A percentile compares a stretch with the other conserved stretches of the same genome.
phyloP scores from a whole-genome alignment of 2,888 invertebrate species.

The Trissolcus brochymenae region DNA sequence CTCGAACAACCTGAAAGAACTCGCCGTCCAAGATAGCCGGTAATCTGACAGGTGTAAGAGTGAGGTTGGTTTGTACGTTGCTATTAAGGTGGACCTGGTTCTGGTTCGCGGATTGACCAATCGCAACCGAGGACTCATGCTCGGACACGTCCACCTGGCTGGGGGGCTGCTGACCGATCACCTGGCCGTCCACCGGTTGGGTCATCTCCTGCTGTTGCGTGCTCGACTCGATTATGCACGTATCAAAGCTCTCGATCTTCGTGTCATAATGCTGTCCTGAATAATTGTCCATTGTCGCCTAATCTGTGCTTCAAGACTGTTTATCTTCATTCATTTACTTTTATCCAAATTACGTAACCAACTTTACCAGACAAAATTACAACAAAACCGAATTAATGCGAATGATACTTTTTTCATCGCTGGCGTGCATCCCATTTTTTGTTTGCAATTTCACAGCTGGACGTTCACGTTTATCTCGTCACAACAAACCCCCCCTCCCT shows the following conservation, averaged over 20 bases:
- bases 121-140: slow-evolving; percentile 58
- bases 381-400: too few relatives aligned
- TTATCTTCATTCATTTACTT: slow-evolving; percentile 1
- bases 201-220: slow-evolving; percentile 63
- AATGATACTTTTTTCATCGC: too few relatives aligned
- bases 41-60: slow-evolving; percentile 71
- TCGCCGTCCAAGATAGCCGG: slow-evolving; percentile 75
- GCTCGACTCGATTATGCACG: slow-evolving; percentile 68
- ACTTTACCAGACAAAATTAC: background rate
- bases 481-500: background rate
- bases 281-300: slow-evolving; percentile 69
- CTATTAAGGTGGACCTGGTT: slow-evolving; percentile 66
- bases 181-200: slow-evolving; percentile 63
- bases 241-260: slow-evolving; percentile 72
- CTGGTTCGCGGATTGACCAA: slow-evolving; percentile 57
- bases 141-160: slow-evolving; percentile 63
- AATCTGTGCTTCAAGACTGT: background rate
- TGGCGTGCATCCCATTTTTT: too few relatives aligned
- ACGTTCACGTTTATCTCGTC: background rate
- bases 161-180: slow-evolving; percentile 54
- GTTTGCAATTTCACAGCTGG: background rate
- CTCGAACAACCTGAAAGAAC: slow-evolving; percentile 72
- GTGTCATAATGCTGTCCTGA: slow-evolving; percentile 66
- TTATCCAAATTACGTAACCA: background rate
- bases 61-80: slow-evolving; percentile 65